Percentiles rank a stretch among this genome's conserved stretches.
Evolutionary conservation across 35 echinoderm and acorn worm genomes (phyloP).

Genomic region (Anneissia japonica): DNA sequence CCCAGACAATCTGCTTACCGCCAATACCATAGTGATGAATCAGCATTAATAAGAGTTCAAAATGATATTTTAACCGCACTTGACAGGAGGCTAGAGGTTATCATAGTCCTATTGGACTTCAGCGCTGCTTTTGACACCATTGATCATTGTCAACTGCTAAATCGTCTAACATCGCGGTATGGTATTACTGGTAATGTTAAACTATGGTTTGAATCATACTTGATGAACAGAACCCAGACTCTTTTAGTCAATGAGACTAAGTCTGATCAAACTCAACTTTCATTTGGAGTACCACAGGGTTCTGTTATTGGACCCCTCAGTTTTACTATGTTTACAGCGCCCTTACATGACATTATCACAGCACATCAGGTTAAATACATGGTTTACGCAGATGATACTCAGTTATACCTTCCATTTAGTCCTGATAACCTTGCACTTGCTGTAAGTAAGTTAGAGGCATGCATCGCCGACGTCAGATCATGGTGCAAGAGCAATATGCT

Average conservation of each 20-base stretch:
- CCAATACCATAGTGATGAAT: constrained; percentile 40
- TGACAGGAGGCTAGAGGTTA: constrained; percentile 18
- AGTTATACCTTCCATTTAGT: constrained; percentile 3
- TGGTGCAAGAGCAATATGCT: constrained; percentile 1
- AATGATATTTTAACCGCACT: constrained; percentile 25
- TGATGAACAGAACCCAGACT: constrained; percentile 11
- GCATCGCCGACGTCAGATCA: constrained; percentile 14
- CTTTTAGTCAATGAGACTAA: constrained; percentile 5
- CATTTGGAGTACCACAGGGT: constrained; percentile 58
- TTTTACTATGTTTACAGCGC: constrained; percentile 52
- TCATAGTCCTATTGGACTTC: constrained; percentile 31
- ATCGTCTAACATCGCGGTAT: constrained; percentile 21
- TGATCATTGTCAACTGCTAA: constrained; percentile 17
- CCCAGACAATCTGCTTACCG: constrained; percentile 37
- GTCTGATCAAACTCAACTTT: no score
- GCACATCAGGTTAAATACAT: constrained; percentile 37
- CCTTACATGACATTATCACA: constrained; percentile 53
- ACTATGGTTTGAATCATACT: constrained; percentile 39
- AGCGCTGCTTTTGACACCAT: constrained; percentile 42
- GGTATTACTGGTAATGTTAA: constrained; percentile 19
- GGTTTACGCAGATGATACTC: constrained; percentile 67
- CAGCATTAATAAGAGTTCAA: constrained; percentile 37
- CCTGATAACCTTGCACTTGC: background rate
- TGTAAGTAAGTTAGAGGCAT: constrained; percentile 4
- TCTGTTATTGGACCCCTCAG: constrained; percentile 46